Evolutionary conservation across 1,140 invertebrate species (phyloP).

Genomic region (Drosophila ananassae): DNA sequence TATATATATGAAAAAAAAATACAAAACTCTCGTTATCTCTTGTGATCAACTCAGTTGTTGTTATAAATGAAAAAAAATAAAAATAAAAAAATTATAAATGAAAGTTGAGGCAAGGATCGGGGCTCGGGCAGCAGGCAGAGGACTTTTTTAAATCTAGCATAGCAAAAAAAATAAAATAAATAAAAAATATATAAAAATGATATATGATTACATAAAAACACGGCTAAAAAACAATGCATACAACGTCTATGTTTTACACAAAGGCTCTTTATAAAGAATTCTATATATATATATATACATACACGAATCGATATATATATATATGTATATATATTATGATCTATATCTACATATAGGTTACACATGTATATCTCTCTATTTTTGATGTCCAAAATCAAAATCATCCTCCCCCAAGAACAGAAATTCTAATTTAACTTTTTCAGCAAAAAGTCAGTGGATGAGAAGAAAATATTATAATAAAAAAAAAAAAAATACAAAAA

Average conservation of each 20-base stretch:
- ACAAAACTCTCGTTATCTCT: slow-evolving; percentile 72
- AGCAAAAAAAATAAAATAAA: slow-evolving; percentile 34
- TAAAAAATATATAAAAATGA: slow-evolving; percentile 39
- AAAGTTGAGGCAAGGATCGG: slow-evolving; percentile 13
- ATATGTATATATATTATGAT: slow-evolving; percentile 26
- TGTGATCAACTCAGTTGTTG: slow-evolving; percentile 81
- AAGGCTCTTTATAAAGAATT: slow-evolving; percentile 30
- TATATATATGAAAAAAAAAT: slow-evolving; percentile 39
- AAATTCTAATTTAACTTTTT: slow-evolving; percentile 35
- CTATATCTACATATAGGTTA: slow-evolving; percentile 8
- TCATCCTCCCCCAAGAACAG: slow-evolving; percentile 19
- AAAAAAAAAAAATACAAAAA: slow-evolving; percentile 13
- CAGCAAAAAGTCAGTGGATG: slow-evolving; percentile 23
- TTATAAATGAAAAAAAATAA: slow-evolving; percentile 59
- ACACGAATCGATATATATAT: slow-evolving; percentile 19
- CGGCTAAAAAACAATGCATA: slow-evolving; percentile 35
- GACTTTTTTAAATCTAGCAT: slow-evolving; percentile 37
- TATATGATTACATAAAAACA: slow-evolving; percentile 11
- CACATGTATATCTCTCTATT: slow-evolving; percentile 50
- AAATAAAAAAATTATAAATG: too few relatives aligned
- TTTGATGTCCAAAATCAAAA: slow-evolving; percentile 57
- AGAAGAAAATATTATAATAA: slow-evolving; percentile 13
- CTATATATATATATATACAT: slow-evolving; percentile 27
- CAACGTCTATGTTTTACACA: slow-evolving; percentile 24
- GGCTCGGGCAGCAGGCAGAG: slow-evolving; percentile 9